phyloP scores from a whole-genome alignment of 2,888 invertebrate species.

The Cryptocephalus moraei region DNA sequence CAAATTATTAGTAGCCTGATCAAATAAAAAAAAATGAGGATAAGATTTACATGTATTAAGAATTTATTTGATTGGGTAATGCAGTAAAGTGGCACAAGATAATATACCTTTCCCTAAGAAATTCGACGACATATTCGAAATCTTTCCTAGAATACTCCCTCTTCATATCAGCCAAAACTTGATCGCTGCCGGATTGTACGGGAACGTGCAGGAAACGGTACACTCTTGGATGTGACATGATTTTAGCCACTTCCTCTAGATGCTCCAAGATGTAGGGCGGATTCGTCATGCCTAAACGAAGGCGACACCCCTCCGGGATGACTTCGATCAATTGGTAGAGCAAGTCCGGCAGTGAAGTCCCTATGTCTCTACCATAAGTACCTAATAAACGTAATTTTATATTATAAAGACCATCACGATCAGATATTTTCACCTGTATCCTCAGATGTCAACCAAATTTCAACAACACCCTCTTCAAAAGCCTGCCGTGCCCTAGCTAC shows the following conservation, averaged over 20 bases:
- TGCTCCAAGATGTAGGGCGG: constrained; percentile 97
- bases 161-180: constrained; percentile 90
- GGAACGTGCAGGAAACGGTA: constrained; percentile 96
- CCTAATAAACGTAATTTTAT: constrained; percentile 30
- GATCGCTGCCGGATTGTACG: constrained; percentile 95
- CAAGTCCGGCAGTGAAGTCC: constrained; percentile 74
- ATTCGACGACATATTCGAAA: constrained; percentile 83
- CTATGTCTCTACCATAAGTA: constrained; percentile 93
- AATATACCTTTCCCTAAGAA: constrained; percentile 58
- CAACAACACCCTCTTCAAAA: constrained; percentile 85
- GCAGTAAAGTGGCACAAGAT: neutral
- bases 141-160: constrained; percentile 86
- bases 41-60: no score
- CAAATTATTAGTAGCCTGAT: no score
- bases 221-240: constrained; percentile 79
- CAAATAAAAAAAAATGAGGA: no score
- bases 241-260: constrained; percentile 76
- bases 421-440: constrained; percentile 62
- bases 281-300: constrained; percentile 95
- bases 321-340: constrained; percentile 75
- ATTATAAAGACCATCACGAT: neutral
- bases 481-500: constrained; percentile 78
- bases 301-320: constrained; percentile 63
- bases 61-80: no score
- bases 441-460: constrained; percentile 96